A percentile compares a stretch with the other conserved stretches of the same genome.
Conservation (phyloP, 2,888 invertebrate species). For the Atrina japonica region DNA sequence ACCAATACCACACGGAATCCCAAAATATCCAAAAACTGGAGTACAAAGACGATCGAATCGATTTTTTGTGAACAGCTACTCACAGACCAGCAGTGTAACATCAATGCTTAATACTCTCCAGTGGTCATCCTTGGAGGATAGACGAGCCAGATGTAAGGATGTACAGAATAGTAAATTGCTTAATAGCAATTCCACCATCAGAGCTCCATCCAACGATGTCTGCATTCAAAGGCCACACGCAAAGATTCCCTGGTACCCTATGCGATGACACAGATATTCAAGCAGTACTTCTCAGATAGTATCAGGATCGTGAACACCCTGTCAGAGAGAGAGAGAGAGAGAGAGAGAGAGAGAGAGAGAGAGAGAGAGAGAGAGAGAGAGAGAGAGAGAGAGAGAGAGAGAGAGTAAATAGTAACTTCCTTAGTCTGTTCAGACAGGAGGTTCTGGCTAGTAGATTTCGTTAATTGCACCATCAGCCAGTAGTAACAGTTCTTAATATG, state of each 20-base stretch:
- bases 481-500: too few relatives aligned
- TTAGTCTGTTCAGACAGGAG: conserved; percentile 4
- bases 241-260: conserved; percentile 3
- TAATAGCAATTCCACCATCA: conserved; percentile 1
- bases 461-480: conserved; percentile 7
- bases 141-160: conserved; percentile 5
- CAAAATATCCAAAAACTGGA: too few relatives aligned
- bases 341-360: too few relatives aligned
- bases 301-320: conserved; percentile 11
- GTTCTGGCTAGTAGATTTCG: background rate
- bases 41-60: background rate
- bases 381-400: too few relatives aligned
- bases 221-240: background rate
- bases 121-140: conserved; percentile 3
- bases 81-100: too few relatives aligned
- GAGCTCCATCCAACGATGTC: background rate
- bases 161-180: conserved; percentile 8
- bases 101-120: conserved; percentile 18
- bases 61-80: conserved; percentile 15
- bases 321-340: background rate
- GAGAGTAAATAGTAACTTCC: conserved; percentile 1
- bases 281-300: conserved; percentile 5
- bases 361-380: too few relatives aligned
- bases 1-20: background rate
- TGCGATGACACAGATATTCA: background rate